Evolutionary conservation across 1,140 invertebrate species (phyloP).

Genomic region (Trichonephila inaurata): DNA sequence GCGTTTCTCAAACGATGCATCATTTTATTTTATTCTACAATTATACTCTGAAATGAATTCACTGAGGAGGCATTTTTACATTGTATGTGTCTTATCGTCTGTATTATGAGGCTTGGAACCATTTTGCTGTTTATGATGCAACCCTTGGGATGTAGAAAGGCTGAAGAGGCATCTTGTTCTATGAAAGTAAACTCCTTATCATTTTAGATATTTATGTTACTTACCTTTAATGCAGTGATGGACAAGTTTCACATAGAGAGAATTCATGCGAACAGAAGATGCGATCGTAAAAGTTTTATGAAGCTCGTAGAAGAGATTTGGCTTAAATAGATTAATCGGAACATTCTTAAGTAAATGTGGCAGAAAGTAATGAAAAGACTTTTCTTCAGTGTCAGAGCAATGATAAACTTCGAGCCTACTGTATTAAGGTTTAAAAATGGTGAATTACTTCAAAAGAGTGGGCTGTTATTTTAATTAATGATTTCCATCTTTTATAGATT

Average conservation of each 20-base stretch:
- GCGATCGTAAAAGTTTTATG: slow-evolving; percentile 12
- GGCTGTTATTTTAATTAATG: too few relatives aligned
- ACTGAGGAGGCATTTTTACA: neutral
- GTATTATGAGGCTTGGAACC: neutral
- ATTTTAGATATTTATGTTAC: neutral
- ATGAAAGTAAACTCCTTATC: neutral
- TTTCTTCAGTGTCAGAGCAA: neutral
- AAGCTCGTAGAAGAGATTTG: neutral
- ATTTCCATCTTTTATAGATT: too few relatives aligned
- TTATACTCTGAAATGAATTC: neutral
- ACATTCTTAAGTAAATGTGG: neutral
- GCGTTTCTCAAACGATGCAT: neutral
- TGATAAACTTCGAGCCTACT: neutral
- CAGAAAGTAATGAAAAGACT: neutral
- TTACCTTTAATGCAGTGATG: neutral
- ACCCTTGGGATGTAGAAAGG: neutral
- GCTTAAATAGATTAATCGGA: neutral
- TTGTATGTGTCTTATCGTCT: neutral
- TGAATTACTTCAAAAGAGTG: too few relatives aligned
- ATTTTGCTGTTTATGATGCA: neutral
- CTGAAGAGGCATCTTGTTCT: neutral
- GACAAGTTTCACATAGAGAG: neutral
- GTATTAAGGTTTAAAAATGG: neutral
- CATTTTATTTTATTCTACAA: neutral
- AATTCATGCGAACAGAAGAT: neutral